These are phyloP conservation scores for Acestrorhynchus altus DNA, from an alignment of 2,797 vertebrate genomes.

Conservation along the genomic window DNA sequence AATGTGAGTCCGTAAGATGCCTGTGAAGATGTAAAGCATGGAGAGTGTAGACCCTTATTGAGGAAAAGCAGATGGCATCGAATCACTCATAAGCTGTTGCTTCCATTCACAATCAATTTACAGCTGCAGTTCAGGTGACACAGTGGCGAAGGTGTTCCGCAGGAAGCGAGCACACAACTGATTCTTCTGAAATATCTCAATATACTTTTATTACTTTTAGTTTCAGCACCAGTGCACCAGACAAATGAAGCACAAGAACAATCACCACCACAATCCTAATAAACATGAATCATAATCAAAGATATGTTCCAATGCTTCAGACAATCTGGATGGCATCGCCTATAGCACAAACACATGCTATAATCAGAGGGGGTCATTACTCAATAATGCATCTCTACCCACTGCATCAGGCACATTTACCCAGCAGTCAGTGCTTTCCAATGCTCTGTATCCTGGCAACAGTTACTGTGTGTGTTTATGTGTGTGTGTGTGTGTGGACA, in stretches of 20 bases:
- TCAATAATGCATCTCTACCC: constrained; percentile 70
- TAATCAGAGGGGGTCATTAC: constrained; percentile 35
- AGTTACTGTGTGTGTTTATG: constrained; percentile 58
- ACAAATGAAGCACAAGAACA: neutral
- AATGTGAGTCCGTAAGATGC: no score
- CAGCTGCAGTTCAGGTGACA: no score
- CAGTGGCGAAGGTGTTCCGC: no score
- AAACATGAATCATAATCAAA: neutral
- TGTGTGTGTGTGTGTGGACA: neutral
- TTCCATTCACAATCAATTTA: no score
- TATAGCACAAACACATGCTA: constrained; percentile 56
- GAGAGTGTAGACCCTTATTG: no score
- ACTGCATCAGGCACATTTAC: constrained; percentile 45
- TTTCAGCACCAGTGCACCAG: neutral
- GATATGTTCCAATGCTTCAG: neutral
- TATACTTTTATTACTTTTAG: neutral
- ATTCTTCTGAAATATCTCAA: no score
- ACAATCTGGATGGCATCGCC: neutral
- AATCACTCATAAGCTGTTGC: no score
- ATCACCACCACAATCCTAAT: neutral
- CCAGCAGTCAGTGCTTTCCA: constrained; percentile 60
- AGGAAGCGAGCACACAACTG: no score
- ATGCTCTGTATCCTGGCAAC: constrained; percentile 74
- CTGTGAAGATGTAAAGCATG: no score
- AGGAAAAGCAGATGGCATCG: no score